These are phyloP conservation scores for Mimas tiliae DNA, from an alignment of 2,888 invertebrate genomes.

Conservation along the genomic window DNA sequence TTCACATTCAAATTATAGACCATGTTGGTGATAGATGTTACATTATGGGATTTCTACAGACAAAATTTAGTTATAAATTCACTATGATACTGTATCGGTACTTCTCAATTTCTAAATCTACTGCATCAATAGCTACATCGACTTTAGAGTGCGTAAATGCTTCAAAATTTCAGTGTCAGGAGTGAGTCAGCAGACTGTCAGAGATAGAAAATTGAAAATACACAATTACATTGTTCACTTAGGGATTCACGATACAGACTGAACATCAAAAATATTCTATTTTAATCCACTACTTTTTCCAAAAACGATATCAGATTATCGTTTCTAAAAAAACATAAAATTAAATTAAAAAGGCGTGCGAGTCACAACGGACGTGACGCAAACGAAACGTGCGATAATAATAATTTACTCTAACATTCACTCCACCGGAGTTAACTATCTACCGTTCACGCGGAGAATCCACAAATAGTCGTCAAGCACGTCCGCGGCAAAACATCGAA, in stretches of 20 bases:
- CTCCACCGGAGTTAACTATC: constrained; percentile 33
- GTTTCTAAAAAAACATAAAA: constrained; percentile 39
- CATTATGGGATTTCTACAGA: constrained; percentile 77
- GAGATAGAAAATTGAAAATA: constrained; percentile 74
- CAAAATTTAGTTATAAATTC: constrained; percentile 73
- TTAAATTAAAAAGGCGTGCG: constrained; percentile 60
- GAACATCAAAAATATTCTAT: constrained; percentile 82
- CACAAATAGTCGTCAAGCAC: constrained; percentile 48
- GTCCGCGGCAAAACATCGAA: constrained; percentile 38
- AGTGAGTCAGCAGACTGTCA: constrained; percentile 66
- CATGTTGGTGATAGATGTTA: constrained; percentile 81
- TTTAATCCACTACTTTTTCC: constrained; percentile 65
- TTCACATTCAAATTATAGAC: constrained; percentile 84
- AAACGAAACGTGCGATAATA: constrained; percentile 60
- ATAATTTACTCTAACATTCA: constrained; percentile 55
- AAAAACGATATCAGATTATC: constrained; percentile 25
- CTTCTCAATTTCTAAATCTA: constrained; percentile 79
- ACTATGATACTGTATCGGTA: constrained; percentile 82
- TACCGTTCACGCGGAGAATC: constrained; percentile 38
- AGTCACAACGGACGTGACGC: constrained; percentile 55
- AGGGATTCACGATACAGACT: constrained; percentile 79
- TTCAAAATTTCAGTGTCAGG: constrained; percentile 73
- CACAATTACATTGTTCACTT: constrained; percentile 70
- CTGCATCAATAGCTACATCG: constrained; percentile 74
- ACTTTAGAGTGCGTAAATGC: constrained; percentile 80